Evolutionary conservation across 1,140 invertebrate genomes (phyloP), one percentile per base, ranked within the genome.

Genomic region (Tyrophagus putrescentiae): DNA sequence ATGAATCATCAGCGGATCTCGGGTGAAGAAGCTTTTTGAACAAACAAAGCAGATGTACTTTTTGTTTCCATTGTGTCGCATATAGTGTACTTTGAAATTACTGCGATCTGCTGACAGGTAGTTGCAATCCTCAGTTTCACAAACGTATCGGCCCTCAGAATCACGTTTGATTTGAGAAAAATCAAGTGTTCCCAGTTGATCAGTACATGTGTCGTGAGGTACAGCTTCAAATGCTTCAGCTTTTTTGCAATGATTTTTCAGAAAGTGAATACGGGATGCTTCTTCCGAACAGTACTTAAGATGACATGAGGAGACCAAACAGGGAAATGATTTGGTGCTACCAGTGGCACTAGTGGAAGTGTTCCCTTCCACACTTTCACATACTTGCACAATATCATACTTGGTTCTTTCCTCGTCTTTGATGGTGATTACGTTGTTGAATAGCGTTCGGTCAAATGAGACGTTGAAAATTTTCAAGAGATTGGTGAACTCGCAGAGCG

Each of bases 1-100:
- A 57, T 58, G 57, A 9, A 58, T 58, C 57, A 58, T 58, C 2
- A 58, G 25, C 18, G 52, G 52, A 54, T 54, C 52, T 9, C 52
- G 25, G 3, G 52, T 54, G 13, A 54, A 54, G 27, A 54, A 54
- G n/a, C 27, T 54, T 33, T 54, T 54, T 18, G 52, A 32, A 25
- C 52, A 54, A 28, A 54, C 13, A 7, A 25, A 18, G 25, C 52
- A 54, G 5, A 25, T 11, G 25, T 18, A 54, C 39, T 36, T 54
- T 18, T 27, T 54, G 2, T 13, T 2, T 21, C 25, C 25, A 1
- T 1, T 28, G 39, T 54, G 52, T 27, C 52, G 25, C 28, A 27
- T 13, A 3, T 16, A 11, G 39, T 54, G 52, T 2, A 54, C 52
- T 54, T 54, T 54, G 25, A 54, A 54, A 54, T 54, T 54, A 54